Evolutionary conservation across 2,797 vertebrate species (phyloP).

Genomic region (Alcedo atthis): DNA sequence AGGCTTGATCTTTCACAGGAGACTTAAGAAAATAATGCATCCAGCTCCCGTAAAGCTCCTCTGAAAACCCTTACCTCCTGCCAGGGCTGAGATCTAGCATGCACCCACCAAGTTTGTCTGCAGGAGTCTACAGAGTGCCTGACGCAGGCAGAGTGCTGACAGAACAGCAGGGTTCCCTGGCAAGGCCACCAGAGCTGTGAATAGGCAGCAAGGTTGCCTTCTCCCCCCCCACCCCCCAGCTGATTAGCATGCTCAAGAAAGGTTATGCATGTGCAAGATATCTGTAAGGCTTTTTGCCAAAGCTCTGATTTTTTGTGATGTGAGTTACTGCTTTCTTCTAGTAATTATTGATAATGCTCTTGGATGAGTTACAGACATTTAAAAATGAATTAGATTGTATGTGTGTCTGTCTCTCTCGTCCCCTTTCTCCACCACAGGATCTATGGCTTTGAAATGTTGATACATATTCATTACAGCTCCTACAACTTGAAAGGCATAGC

Average conservation of each 20-base stretch:
- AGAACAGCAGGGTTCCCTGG: conserved; percentile 19
- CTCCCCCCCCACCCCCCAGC: background rate
- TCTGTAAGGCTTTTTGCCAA: conserved; percentile 46
- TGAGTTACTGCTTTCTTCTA: conserved; percentile 46
- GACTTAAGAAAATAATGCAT: background rate
- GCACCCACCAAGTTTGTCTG: background rate
- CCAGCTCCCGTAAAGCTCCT: background rate
- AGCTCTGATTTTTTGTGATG: background rate
- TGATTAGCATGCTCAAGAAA: conserved; percentile 42
- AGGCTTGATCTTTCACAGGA: background rate
- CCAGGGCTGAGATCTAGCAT: background rate
- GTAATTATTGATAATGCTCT: conserved; percentile 69
- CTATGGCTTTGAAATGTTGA: conserved; percentile 64
- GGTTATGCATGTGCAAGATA: conserved; percentile 35
- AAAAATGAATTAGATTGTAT: conserved; percentile 61
- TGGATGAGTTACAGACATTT: conserved; percentile 70
- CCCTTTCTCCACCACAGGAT: conserved; percentile 37
- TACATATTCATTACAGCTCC: conserved; percentile 67
- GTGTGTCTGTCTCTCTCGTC: conserved; percentile 6
- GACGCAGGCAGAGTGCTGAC: background rate
- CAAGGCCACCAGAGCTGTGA: background rate
- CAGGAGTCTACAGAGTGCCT: background rate
- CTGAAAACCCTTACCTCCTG: background rate
- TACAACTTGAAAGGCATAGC: conserved; percentile 52
- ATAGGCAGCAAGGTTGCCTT: conserved; percentile 15